Evolutionary conservation across 2,888 invertebrate species (phyloP).

Genomic region (Ecdyonurus torrentis): DNA sequence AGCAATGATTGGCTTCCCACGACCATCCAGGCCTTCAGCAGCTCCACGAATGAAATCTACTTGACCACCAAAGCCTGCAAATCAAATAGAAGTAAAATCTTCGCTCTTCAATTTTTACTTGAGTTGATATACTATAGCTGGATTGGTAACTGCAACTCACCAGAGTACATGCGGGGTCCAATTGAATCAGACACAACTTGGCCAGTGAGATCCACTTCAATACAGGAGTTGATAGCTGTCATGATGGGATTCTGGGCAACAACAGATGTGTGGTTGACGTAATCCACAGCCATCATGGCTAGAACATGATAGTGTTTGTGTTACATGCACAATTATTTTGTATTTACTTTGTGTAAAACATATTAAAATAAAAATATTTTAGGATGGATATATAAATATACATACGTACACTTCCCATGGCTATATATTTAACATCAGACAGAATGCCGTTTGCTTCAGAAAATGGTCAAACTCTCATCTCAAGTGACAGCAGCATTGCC

Average conservation of each 20-base stretch:
- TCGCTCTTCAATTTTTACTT: slow-evolving; percentile 2
- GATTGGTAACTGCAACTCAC: slow-evolving; percentile 25
- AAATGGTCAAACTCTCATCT: too few relatives aligned
- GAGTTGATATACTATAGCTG: too few relatives aligned
- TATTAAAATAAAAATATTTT: too few relatives aligned
- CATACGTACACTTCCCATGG: too few relatives aligned
- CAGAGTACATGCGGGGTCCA: slow-evolving; percentile 52
- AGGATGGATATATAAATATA: too few relatives aligned
- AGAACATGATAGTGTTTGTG: slow-evolving; percentile 17
- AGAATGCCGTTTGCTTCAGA: too few relatives aligned
- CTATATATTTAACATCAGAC: too few relatives aligned
- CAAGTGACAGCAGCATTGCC: too few relatives aligned
- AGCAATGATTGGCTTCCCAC: slow-evolving; percentile 83
- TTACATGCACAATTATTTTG: too few relatives aligned
- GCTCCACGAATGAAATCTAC: slow-evolving; percentile 89
- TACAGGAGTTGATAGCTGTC: slow-evolving; percentile 94
- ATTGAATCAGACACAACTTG: slow-evolving; percentile 90
- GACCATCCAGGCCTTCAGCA: slow-evolving; percentile 65
- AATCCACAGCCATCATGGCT: slow-evolving; percentile 81
- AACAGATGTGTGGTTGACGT: slow-evolving; percentile 70
- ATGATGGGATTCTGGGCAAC: slow-evolving; percentile 73
- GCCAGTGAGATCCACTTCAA: slow-evolving; percentile 87
- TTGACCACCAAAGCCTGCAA: slow-evolving; percentile 77
- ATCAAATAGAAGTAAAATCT: too few relatives aligned
- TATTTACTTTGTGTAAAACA: too few relatives aligned